Conservation (phyloP, 2,888 invertebrate species). For the Allygus modestus region DNA sequence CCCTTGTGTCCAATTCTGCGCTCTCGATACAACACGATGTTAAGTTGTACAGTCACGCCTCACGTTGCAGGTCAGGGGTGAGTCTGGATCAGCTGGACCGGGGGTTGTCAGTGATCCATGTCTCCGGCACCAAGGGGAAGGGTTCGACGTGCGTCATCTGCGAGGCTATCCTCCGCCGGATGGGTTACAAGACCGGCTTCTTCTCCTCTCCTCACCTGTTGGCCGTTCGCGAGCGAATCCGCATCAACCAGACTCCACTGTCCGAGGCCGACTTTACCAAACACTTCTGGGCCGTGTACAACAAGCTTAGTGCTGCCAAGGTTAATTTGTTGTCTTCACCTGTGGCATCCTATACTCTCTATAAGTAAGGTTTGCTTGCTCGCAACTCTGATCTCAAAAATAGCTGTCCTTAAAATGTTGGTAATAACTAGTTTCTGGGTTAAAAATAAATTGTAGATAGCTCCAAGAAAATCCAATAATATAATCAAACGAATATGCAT, state of each 20-base stretch:
- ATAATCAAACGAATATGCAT: no score
- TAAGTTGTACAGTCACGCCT: no score
- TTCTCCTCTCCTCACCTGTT: conserved; percentile 98
- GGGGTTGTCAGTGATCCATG: conserved; percentile 90
- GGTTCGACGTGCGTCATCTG: conserved; percentile 96
- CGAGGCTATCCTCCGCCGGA: conserved; percentile 90
- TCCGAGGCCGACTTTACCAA: conserved; percentile 84
- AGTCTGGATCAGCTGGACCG: conserved; percentile 79
- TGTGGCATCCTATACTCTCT: conserved; percentile 27
- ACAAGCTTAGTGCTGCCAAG: conserved; percentile 77
- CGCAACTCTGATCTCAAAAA: no score
- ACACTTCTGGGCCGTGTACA: conserved; percentile 91
- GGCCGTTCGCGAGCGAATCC: conserved; percentile 93
- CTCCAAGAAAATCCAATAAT: no score
- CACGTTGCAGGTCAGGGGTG: conserved; percentile 82
- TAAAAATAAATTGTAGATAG: conserved; percentile 11
- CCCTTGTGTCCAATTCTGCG: no score
- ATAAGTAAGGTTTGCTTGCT: conserved; percentile 54
- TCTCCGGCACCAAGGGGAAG: conserved; percentile 99
- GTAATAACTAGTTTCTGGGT: no score
- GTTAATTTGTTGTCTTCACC: conserved; percentile 73
- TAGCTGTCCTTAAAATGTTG: no score
- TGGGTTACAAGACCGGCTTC: conserved; percentile 94
- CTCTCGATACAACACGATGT: no score
- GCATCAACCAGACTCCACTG: conserved; percentile 90